Base-by-base conservation (phyloP, 2,888 invertebrate genomes). In the Chalcis sispes region DNA sequence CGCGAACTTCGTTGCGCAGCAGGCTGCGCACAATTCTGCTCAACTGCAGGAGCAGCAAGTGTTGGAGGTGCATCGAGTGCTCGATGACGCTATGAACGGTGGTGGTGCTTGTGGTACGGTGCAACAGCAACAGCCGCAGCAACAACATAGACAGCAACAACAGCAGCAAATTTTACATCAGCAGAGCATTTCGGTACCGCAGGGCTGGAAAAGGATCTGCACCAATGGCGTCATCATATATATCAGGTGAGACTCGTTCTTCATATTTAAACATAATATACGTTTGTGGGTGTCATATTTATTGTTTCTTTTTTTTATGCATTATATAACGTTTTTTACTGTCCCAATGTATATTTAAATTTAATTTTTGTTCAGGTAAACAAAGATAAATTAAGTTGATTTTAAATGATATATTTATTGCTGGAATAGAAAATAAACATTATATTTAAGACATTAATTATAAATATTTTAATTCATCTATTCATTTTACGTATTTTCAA, bases 181-280 rank as follows among this genome's bases (percentile, higher is more conserved):
- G 36, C 80, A 87, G 77, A 83, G 88, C 77, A 89, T 91, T 77
- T 85, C 91, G 83, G 93, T 94, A 84, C 95, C 95, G 81, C 92
- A 92, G 83, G 95, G 95, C 80, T 95, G 95, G 95, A 94, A 93
- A 88, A 91, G 95, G 86, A 90, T 93, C 82, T 90, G 92, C 83
- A 92, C 92, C 86, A 93, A 93, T 89, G 93, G 93, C 82, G 91
- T 92, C 88, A 91, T 95, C 88, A 91, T 94, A 85, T 95, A 95
- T 89, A 92, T 94, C 89, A 95, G 95, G 95, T 95, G 87, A 90
- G 90, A 0, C 15, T 36, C 2, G 13, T 29, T 42, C 25, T 23
- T 4, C 52, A 25, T 18, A 20, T 20, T 50, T 36, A 36, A 36
- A 36, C 10, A 36, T 36, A 36, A 7, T 36, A 36, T 36, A 36